Base-by-base conservation (phyloP, 1,140 invertebrate genomes). In the Nebria ingens region DNA sequence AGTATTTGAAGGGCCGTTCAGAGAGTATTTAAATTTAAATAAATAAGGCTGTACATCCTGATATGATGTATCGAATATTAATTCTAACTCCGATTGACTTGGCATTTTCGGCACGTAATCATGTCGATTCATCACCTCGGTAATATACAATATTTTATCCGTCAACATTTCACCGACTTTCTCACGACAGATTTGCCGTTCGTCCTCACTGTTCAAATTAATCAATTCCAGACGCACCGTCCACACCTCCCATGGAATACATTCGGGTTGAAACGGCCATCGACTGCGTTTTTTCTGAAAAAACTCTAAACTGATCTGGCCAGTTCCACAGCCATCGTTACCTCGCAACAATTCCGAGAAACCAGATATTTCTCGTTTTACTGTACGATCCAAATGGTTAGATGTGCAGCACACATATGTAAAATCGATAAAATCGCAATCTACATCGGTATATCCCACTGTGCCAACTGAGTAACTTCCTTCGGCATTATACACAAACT, bases 221-320 rank as follows among this genome's bases (percentile, higher is more conserved):
- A 93, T 85, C 9, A 96, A 75, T 68, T 96, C 91, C 22, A 97
- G 76, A 58, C 89, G 84, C 1, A 98, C 80, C 19, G 91, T 96
- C 95, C 94, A 98, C 12, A 97, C 90, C 69, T 98, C 95, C 95
- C 95, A 98, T 0, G 94, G 91, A 64, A 93, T 91, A 65, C 86
- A 89, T 66, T 97, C 93, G 4, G 84, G 76, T 55, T 85, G 81
- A 64, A 96, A 93, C 4, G 86, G 83, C 91, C 93, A 97, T 50
- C 87, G 81, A 51, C 83, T 84, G 64, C 87, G 86, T 66, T 91
- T 92, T 67, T 87, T 91, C 68, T 95, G 90, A 74, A 91, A 97
- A 76, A 98, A 97, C 72, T 97, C 93, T 49, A 98, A 75, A 23
- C 89, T 91, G 61, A 98, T 97, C 71, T 96, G 87, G 1, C 89